Base-by-base conservation (phyloP, 2,113 vertebrate genomes). In the Labeo catla region DNA sequence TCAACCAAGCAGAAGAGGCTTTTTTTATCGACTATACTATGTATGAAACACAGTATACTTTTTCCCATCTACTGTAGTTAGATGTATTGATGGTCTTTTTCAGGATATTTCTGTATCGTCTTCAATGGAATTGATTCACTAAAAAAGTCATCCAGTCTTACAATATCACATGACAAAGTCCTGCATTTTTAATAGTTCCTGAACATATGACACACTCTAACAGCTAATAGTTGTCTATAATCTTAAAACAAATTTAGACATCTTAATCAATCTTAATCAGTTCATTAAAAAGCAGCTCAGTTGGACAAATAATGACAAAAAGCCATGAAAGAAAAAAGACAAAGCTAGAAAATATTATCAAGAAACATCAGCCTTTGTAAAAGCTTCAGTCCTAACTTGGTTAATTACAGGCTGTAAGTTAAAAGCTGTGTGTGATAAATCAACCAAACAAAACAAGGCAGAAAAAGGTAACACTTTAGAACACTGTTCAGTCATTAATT, bases 21-120 rank as follows among this genome's bases (percentile, higher is more conserved):
- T 74, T 65, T 19, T 83, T 84, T 74, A 84, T 76, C 5, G 68
- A 70, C 23, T 34, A 39, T 54, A 6, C 28, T 52, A 15, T 8
- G 49, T 66, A 81, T 74, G 54, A 39, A 80, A 23, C 15, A 49
- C 15, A 76, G 43, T 28, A 65, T 50, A 43, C 23, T 61, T 59
- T 5, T 2, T 19, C 39, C 7, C 9, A 52, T 85, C 2, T 59
- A 19, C 47, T 66, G 45, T 49, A 47, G n/a, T 47, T 81, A 28
- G 43, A 81, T 39, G 8, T 23, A 47, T 28, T 65, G n/a, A 81
- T 16, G 12, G 21, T 5, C 0, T 28, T 77, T 28, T 57, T 78
- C 76, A 39, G 34, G 77, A 21, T 6, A 54, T 76, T 12, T 74
- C 65, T 49, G 47, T 49, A 57, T 19, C 15, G 16, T 73, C 39